Evolutionary conservation across 2,113 vertebrate genomes (phyloP).

Genomic region (Meles meles): DNA sequence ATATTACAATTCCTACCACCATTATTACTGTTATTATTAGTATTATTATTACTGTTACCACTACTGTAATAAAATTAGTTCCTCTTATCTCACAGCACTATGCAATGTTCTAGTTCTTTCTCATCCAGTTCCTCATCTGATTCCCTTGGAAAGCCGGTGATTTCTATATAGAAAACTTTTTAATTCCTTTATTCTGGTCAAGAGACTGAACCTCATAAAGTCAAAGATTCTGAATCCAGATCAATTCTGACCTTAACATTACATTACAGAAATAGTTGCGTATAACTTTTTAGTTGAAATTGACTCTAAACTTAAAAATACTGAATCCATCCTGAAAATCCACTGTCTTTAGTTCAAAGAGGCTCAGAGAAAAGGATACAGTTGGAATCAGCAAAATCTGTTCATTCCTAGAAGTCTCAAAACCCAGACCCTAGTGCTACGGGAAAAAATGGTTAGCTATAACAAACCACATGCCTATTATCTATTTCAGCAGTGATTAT

Average conservation of each 20-base stretch:
- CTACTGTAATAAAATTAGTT: not conserved
- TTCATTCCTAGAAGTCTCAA: not conserved
- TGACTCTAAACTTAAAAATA: not conserved
- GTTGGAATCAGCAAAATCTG: not conserved
- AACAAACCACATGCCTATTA: not conserved
- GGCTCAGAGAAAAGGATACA: not conserved
- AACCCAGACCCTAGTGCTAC: not conserved
- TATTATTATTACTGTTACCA: not conserved
- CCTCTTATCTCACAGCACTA: not conserved
- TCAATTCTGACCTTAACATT: not conserved
- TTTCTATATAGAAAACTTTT: not conserved
- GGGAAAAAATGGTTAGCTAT: not conserved
- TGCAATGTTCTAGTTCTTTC: not conserved
- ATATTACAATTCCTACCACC: not conserved
- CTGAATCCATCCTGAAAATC: not conserved
- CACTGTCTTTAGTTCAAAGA: not conserved
- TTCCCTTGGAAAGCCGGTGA: not conserved
- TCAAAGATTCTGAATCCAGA: not conserved
- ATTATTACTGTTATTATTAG: not conserved
- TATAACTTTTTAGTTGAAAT: not conserved
- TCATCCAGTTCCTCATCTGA: not conserved
- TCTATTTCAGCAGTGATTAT: not conserved
- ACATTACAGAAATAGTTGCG: not conserved
- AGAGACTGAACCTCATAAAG: not conserved
- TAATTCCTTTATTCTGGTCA: not conserved